A percentile compares a stretch with the other conserved stretches of the same genome.
Evolutionary conservation across 2,113 vertebrate genomes (phyloP).

Genomic region (Poeciliopsis occidentalis): DNA sequence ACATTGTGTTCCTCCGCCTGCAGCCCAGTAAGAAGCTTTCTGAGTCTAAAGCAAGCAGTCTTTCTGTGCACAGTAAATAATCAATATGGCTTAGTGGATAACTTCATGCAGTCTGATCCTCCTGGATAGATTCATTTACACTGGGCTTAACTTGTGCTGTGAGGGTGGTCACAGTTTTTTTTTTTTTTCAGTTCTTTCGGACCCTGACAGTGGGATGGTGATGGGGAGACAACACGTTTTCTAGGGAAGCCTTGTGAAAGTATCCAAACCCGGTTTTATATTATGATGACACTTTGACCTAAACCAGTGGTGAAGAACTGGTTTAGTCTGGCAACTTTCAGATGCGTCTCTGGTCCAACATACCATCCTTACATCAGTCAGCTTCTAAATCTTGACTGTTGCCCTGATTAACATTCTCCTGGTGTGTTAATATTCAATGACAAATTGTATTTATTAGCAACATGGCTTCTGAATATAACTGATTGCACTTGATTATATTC

Average conservation of each 20-base stretch:
- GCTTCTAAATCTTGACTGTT: too few species aligned
- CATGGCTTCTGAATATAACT: too few species aligned
- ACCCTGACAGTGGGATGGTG: constrained; percentile 32
- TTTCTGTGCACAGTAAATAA: constrained; percentile 16
- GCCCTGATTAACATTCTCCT: too few species aligned
- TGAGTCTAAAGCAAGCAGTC: constrained; percentile 12
- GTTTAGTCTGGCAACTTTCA: too few species aligned
- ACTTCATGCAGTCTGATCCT: constrained; percentile 20
- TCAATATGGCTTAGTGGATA: constrained; percentile 41
- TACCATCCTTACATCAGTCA: background rate
- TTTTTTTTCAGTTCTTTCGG: constrained; percentile 17
- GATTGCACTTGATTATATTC: too few species aligned
- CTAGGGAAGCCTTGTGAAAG: constrained; percentile 10
- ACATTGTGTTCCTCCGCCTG: constrained; percentile 1
- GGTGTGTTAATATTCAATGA: too few species aligned
- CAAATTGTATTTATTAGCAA: too few species aligned
- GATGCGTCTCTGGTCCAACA: background rate
- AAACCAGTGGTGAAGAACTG: too few species aligned
- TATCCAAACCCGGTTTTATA: background rate
- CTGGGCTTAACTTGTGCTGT: background rate
- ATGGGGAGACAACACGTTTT: constrained; percentile 7
- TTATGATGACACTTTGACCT: background rate
- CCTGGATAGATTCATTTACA: constrained; percentile 6
- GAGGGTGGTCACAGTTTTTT: constrained; percentile 18
- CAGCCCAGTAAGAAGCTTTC: constrained; percentile 10